Conservation (phyloP, 2,888 invertebrate species). For the Chymomyza procnemis region DNA sequence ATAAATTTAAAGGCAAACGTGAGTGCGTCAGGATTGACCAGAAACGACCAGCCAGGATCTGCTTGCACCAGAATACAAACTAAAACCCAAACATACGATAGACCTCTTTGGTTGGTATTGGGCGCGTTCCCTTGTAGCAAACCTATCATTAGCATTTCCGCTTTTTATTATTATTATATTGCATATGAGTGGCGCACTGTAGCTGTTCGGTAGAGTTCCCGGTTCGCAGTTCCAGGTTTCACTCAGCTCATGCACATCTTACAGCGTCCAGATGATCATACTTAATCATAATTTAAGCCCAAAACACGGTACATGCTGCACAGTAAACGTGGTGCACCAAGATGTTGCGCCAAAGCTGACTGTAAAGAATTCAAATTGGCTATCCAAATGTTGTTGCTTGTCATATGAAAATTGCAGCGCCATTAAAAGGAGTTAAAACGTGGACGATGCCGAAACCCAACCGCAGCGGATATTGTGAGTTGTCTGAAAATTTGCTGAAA, state of each 20-base stretch:
- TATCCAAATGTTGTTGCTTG: slow-evolving; percentile 47
- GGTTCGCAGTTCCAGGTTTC: background rate
- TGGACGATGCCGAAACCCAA: background rate
- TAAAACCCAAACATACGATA: slow-evolving; percentile 32
- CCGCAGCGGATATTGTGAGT: slow-evolving; percentile 62
- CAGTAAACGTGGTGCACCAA: background rate
- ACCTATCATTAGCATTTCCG: slow-evolving; percentile 79
- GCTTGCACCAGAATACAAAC: background rate
- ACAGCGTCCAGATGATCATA: slow-evolving; percentile 64
- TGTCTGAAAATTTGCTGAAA: slow-evolving; percentile 59
- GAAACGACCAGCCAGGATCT: background rate
- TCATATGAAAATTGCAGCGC: slow-evolving; percentile 71
- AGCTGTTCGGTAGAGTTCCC: background rate
- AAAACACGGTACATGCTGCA: slow-evolving; percentile 20
- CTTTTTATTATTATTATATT: slow-evolving; percentile 77
- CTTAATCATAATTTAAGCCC: slow-evolving; percentile 75
- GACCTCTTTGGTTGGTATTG: slow-evolving; percentile 20
- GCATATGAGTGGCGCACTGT: slow-evolving; percentile 11
- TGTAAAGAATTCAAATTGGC: slow-evolving; percentile 59
- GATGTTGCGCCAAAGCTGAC: slow-evolving; percentile 15
- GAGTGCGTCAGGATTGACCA: slow-evolving; percentile 40
- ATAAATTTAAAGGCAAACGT: slow-evolving; percentile 56
- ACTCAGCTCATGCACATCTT: slow-evolving; percentile 11
- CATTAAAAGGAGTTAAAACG: slow-evolving; percentile 50
- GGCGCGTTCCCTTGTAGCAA: slow-evolving; percentile 40